phyloP scores from a whole-genome alignment of 1,140 invertebrate species.

The Magallana gigas region DNA sequence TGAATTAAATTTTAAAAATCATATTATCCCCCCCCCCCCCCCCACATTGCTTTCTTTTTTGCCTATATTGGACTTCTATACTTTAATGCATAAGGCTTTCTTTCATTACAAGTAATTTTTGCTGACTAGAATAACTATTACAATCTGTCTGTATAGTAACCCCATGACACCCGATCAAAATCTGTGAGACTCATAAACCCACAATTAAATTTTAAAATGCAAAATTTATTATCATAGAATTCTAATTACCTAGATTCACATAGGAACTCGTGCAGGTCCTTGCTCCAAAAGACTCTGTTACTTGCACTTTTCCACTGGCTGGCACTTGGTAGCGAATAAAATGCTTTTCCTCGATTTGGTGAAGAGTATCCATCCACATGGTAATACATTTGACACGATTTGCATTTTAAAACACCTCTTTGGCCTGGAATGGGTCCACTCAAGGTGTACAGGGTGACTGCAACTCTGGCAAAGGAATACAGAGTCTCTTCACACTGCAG shows the following conservation, averaged over 20 bases:
- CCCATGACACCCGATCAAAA: neutral
- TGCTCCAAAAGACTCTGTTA: too few relatives aligned
- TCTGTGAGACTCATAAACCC: neutral
- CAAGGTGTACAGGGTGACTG: neutral
- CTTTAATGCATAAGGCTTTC: too few relatives aligned
- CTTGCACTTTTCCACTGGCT: neutral
- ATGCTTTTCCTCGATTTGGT: neutral
- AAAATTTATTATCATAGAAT: neutral
- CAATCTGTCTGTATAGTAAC: neutral
- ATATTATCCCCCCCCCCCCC: too few relatives aligned
- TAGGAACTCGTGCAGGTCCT: neutral
- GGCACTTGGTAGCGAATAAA: neutral
- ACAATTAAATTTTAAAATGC: neutral
- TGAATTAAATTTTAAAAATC: too few relatives aligned
- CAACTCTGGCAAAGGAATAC: neutral
- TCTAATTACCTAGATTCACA: neutral
- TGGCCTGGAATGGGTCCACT: slow-evolving; percentile 1
- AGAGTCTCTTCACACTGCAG: neutral
- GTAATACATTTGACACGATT: too few relatives aligned
- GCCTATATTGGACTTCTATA: too few relatives aligned
- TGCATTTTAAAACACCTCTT: neutral
- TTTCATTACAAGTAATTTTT: too few relatives aligned
- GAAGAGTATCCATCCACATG: too few relatives aligned
- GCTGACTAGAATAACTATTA: too few relatives aligned
- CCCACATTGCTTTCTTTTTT: too few relatives aligned